phyloP scores from a whole-genome alignment of 23 tunicate species.

The Diplosoma virens region DNA sequence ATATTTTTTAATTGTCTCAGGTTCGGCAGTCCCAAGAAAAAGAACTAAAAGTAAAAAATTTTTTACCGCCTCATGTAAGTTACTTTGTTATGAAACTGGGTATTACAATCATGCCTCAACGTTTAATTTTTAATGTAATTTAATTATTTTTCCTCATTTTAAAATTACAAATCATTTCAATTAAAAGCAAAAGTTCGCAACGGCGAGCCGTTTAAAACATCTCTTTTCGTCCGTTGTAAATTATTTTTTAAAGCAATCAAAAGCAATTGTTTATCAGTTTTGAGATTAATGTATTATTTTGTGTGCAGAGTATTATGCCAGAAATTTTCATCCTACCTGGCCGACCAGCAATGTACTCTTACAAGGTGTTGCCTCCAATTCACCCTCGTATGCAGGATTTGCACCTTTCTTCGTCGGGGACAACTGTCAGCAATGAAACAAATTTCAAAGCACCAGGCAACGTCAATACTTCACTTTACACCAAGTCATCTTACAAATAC shows the following conservation, averaged over 20 bases:
- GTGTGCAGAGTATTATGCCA: constrained; percentile 64
- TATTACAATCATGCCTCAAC: no score
- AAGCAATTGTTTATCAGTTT: no score
- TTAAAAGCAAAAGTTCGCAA: no score
- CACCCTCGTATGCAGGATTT: constrained; percentile 37
- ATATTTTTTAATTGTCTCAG: no score
- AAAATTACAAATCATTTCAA: no score
- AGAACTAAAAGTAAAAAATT: constrained; percentile 54
- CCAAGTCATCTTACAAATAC: not conserved
- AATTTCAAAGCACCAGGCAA: not conserved
- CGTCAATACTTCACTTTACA: not conserved
- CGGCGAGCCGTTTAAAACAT: no score
- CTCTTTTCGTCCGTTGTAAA: no score
- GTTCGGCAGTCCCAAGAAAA: constrained; percentile 74
- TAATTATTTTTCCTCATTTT: no score
- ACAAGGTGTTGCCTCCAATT: constrained; percentile 57
- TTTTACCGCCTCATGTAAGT: constrained; percentile 81
- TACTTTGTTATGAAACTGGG: no score
- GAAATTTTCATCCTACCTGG: constrained; percentile 74
- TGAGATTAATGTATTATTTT: no score
- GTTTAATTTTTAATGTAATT: no score
- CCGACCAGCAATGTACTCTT: constrained; percentile 60
- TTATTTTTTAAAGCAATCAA: no score
- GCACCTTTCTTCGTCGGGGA: constrained; percentile 1
- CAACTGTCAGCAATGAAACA: not conserved